phyloP scores from a whole-genome alignment of 2,113 vertebrate species.

The Cephalopterus ornatus region DNA sequence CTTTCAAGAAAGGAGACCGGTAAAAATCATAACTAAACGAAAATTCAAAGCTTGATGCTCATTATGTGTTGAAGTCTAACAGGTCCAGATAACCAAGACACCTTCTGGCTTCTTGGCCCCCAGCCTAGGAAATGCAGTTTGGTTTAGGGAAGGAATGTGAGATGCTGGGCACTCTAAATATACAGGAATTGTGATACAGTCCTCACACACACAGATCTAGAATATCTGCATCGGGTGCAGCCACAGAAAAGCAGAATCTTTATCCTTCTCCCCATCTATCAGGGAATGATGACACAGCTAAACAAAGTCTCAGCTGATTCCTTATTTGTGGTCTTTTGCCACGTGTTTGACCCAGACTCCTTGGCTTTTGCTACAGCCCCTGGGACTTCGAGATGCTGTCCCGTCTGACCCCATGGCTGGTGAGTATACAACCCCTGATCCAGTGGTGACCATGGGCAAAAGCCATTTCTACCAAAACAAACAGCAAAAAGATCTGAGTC shows the following conservation, averaged over 20 bases:
- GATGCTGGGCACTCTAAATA: not conserved
- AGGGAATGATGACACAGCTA: not conserved
- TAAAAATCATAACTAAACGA: not conserved
- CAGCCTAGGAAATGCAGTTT: not conserved
- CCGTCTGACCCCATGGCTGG: not conserved
- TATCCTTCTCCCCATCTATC: not conserved
- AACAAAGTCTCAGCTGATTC: not conserved
- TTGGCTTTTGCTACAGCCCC: not conserved
- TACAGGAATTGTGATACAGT: not conserved
- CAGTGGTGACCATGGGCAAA: not conserved
- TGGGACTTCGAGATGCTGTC: not conserved
- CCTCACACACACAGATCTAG: not conserved
- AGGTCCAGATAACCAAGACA: not conserved
- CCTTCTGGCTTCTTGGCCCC: not conserved
- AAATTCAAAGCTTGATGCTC: not conserved
- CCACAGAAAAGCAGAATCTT: not conserved
- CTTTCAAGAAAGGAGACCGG: not conserved
- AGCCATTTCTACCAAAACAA: not conserved
- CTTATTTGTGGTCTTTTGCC: not conserved
- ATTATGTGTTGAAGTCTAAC: not conserved
- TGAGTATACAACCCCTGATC: not conserved
- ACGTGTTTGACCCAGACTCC: not conserved
- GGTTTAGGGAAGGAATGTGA: not conserved
- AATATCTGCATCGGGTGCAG: not conserved
- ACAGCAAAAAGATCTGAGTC: not conserved